phyloP scores from a whole-genome alignment of 1,140 invertebrate genomes.

The Bombus huntii region DNA sequence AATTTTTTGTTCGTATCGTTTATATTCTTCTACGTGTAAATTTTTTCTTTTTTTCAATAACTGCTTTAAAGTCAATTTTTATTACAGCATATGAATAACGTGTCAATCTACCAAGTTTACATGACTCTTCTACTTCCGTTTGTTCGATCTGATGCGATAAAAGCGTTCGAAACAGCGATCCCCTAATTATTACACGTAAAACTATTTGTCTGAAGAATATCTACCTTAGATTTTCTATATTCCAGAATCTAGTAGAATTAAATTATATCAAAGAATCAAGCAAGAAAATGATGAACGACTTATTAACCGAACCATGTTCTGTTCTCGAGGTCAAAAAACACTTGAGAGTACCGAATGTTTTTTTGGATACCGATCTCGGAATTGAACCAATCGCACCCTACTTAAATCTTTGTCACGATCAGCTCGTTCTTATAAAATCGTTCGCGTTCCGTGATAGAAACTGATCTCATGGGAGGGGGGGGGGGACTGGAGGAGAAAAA shows the following conservation, averaged over 20 bases:
- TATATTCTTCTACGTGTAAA: not conserved
- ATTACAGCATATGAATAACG: not conserved
- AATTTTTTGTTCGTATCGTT: no score
- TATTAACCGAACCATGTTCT: no score
- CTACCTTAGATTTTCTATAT: not conserved
- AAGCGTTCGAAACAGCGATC: not conserved
- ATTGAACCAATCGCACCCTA: not conserved
- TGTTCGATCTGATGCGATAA: not conserved
- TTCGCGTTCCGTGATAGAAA: not conserved
- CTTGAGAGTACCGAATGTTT: not conserved
- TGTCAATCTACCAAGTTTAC: not conserved
- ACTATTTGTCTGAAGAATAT: not conserved
- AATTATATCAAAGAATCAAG: not conserved
- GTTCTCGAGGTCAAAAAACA: not conserved
- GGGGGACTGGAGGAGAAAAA: no score
- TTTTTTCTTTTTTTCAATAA: not conserved
- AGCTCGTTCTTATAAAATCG: not conserved
- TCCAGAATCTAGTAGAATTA: not conserved
- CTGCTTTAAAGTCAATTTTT: not conserved
- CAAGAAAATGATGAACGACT: no score
- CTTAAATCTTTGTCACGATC: slow-evolving; percentile 14
- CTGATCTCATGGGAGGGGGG: not conserved
- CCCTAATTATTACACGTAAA: not conserved
- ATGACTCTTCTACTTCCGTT: no score
- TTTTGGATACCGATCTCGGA: not conserved